Conservation (phyloP, 2,888 invertebrate genomes). For the Troilus luridus region DNA sequence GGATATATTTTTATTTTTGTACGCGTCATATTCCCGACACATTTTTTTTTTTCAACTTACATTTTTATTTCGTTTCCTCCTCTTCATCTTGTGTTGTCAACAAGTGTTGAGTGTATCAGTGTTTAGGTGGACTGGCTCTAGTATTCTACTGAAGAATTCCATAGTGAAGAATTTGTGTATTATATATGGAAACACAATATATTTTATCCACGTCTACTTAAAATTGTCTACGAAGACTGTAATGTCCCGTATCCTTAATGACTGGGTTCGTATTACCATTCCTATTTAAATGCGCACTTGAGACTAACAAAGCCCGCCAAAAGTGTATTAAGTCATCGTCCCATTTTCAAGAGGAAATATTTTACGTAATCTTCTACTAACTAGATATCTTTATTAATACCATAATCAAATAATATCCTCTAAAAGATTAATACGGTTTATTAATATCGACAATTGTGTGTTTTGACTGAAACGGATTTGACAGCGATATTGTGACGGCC, state of each 20-base stretch:
- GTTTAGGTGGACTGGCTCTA: not conserved
- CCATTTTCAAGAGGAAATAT: not conserved
- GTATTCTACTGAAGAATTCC: not conserved
- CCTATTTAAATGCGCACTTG: not conserved
- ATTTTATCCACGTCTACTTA: not conserved
- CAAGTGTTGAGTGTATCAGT: constrained; percentile 12
- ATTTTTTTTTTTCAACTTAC: not conserved
- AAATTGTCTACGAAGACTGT: not conserved
- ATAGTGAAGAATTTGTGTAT: not conserved
- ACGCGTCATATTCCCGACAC: not conserved
- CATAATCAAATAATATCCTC: not conserved
- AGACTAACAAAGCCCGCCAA: constrained; percentile 14
- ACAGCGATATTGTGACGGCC: constrained; percentile 20
- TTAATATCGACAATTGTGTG: not conserved
- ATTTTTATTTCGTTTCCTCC: not conserved
- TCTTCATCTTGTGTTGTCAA: not conserved
- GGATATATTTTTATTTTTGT: not conserved
- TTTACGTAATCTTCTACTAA: not conserved
- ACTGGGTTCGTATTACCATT: not conserved
- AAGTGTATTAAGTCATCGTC: not conserved
- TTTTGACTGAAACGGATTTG: constrained; percentile 1
- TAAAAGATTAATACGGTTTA: not conserved
- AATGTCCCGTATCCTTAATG: not conserved
- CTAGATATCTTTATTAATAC: not conserved
- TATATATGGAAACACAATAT: not conserved